Base-by-base conservation (phyloP, 2,797 vertebrate species). In the Naso thynnoides region DNA sequence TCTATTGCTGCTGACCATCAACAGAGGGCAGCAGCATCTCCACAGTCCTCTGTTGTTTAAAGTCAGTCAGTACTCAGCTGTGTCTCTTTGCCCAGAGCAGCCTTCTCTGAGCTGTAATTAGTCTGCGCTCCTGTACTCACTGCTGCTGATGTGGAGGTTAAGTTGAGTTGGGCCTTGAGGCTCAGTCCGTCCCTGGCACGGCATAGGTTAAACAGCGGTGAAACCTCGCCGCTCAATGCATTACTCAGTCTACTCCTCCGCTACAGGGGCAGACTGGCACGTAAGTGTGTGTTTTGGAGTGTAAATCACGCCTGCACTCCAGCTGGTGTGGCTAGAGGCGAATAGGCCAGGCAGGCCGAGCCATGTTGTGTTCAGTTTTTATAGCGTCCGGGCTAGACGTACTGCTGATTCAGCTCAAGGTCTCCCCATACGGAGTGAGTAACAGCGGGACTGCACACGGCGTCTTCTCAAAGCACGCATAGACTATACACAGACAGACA, bases 391-490 rank as follows among this genome's bases (percentile, higher is more conserved):
- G 48, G 49, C 71, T 69, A 91, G 89, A 90, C 67, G 2, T 57
- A 45, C 52, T 73, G 82, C 86, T 93, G 89, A 89, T 87, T 91
- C 88, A 89, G 82, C 78, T 44, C 7, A 4, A 80, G 67, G 69
- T 87, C 82, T 83, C 79, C 72, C 74, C 70, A 48, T 49, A 19
- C 50, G 3, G 52, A 8, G 58, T 88, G 89, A 91, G 61, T 88
- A 86, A 92, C 58, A 16, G 44, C 59, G 61, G 24, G 53, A 45
- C 68, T 42, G 55, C 39, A 65, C 56, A 26, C 24, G n/a, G 29
- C n/a, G 71, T 73, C 69, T 65, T 64, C 78, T 70, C 5, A 23
- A 60, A 27, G 16, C 73, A 52, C 27, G 24, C 53, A 49, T 2
- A 87, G 62, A 80, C 83, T 81, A 65, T 71, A 82, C 78, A 76